A percentile compares a stretch with the other conserved stretches of the same genome.
These are phyloP conservation scores for Propithecus deckenii DNA, from an alignment of 2,797 vertebrate genomes.

Conservation along the genomic window DNA sequence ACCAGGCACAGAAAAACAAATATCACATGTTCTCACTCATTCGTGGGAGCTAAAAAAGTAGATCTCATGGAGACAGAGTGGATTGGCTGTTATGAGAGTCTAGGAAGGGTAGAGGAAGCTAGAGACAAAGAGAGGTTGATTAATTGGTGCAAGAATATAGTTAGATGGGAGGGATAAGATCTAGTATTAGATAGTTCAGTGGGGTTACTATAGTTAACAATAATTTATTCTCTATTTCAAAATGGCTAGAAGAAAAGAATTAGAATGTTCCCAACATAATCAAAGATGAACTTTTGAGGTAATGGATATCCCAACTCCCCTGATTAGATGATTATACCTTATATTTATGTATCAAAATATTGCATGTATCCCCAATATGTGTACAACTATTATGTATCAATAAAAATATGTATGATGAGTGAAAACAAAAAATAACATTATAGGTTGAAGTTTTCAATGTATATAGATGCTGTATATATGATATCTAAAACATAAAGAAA, in stretches of 20 bases:
- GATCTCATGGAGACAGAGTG: background rate
- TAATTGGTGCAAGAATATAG: background rate
- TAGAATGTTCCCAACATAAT: background rate
- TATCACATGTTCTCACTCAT: background rate
- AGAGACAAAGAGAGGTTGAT: background rate
- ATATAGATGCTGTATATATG: background rate
- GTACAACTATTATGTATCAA: background rate
- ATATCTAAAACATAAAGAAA: background rate
- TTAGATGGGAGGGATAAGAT: background rate
- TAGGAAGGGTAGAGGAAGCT: background rate
- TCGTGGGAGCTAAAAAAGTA: background rate
- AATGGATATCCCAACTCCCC: too few species aligned
- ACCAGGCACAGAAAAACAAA: background rate
- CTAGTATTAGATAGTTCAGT: background rate
- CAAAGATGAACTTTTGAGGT: too few species aligned
- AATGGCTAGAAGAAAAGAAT: background rate
- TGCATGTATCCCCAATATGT: background rate
- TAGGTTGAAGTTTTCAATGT: background rate
- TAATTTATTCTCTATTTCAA: background rate
- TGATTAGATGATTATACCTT: background rate
- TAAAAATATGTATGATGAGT: background rate
- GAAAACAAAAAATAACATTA: background rate
- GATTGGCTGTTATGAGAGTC: background rate
- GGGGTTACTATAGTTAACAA: background rate
- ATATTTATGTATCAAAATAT: background rate